phyloP scores from a whole-genome alignment of 2,888 invertebrate species.

The Clostera curtula region DNA sequence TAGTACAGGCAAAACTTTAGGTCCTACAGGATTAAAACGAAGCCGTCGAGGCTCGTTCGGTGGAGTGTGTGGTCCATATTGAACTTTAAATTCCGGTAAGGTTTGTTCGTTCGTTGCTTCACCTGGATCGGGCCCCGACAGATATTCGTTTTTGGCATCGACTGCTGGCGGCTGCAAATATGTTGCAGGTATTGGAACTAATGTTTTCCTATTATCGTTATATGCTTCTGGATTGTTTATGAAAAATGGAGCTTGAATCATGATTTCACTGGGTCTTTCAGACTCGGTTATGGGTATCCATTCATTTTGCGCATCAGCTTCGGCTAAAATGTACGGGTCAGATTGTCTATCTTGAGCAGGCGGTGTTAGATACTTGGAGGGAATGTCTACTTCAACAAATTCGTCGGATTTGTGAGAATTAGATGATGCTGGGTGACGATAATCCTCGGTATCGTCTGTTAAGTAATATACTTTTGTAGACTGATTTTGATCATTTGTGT shows the following conservation, averaged over 20 bases:
- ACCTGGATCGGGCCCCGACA: too few relatives aligned
- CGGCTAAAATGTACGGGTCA: conserved; percentile 39
- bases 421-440: conserved; percentile 52
- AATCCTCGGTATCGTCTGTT: conserved; percentile 34
- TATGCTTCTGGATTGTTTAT: too few relatives aligned
- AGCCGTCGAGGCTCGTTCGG: too few relatives aligned
- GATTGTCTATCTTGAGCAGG: conserved; percentile 38
- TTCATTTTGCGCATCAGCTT: conserved; percentile 46
- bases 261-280: conserved; percentile 20
- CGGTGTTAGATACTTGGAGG: conserved; percentile 54
- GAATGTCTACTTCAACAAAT: conserved; percentile 34
- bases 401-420: conserved; percentile 39
- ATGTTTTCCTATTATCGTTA: too few relatives aligned
- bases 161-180: conserved; percentile 49
- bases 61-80: too few relatives aligned
- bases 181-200: conserved; percentile 40
- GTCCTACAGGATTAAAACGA: conserved; percentile 38
- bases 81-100: too few relatives aligned
- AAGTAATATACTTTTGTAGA: conserved; percentile 41
- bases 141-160: conserved; percentile 48
- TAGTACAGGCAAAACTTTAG: conserved; percentile 39
- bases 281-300: conserved; percentile 46
- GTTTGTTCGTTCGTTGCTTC: too few relatives aligned
- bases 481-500: conserved; percentile 25
- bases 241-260: too few relatives aligned